phyloP scores from a whole-genome alignment of 2,888 invertebrate genomes.

The Sabatieria punctata region DNA sequence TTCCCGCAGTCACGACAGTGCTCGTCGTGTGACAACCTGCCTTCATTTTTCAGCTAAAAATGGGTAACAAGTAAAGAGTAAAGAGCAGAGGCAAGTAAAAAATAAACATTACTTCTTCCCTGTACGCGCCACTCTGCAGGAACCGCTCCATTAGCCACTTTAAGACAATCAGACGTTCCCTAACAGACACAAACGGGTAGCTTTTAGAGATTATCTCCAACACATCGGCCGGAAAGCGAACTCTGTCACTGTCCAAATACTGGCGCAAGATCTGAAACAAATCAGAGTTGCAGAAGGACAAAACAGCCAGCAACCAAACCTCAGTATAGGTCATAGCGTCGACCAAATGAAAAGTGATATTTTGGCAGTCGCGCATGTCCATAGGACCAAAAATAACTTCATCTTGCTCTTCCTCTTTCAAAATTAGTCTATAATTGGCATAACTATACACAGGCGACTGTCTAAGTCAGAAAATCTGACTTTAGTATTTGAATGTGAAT shows the following conservation, averaged over 20 bases:
- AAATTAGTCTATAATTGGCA: slow-evolving; percentile 40
- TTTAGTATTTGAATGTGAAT: slow-evolving; percentile 82
- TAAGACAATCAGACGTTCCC: slow-evolving; percentile 59
- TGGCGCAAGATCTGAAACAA: slow-evolving; percentile 15
- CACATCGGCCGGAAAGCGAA: slow-evolving; percentile 14
- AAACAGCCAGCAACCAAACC: slow-evolving; percentile 41
- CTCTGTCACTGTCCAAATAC: slow-evolving; percentile 17
- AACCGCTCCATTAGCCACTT: slow-evolving; percentile 86
- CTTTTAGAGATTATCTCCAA: slow-evolving; percentile 15
- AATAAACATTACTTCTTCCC: slow-evolving; percentile 42
- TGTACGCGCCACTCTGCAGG: slow-evolving; percentile 71
- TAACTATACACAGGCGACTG: not conserved
- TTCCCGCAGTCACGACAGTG: slow-evolving; percentile 28
- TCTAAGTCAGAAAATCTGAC: slow-evolving; percentile 46
- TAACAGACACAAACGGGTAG: slow-evolving; percentile 68
- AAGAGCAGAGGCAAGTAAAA: not conserved
- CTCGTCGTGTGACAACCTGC: slow-evolving; percentile 41
- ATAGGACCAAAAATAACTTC: slow-evolving; percentile 70
- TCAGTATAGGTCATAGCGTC: slow-evolving; percentile 95
- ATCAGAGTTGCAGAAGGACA: slow-evolving; percentile 1
- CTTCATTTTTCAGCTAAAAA: too few relatives aligned
- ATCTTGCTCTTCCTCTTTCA: slow-evolving; percentile 82
- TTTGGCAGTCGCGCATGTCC: slow-evolving; percentile 92
- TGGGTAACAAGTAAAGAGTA: too few relatives aligned
- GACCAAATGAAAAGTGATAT: slow-evolving; percentile 73